A percentile compares a stretch with the other conserved stretches of the same genome.
phyloP scores from a whole-genome alignment of 2,888 invertebrate species.

The Amiota communis region DNA sequence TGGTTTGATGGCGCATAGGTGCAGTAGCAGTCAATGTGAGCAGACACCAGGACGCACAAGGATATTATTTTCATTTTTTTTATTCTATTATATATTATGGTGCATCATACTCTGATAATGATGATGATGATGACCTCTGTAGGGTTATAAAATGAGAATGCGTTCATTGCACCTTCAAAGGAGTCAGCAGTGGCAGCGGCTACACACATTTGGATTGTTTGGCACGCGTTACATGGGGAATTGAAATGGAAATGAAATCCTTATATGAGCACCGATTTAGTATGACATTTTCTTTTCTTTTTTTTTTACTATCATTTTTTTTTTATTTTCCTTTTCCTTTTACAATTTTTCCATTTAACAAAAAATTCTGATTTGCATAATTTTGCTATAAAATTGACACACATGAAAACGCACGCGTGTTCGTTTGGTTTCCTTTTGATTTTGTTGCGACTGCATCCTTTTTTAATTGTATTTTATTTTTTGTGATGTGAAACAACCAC shows the following conservation, averaged over 20 bases:
- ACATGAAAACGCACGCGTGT: constrained; percentile 35
- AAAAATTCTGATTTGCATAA: constrained; percentile 63
- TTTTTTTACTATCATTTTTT: constrained; percentile 13
- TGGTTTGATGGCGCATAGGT: constrained; percentile 40
- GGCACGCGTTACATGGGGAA: constrained; percentile 29
- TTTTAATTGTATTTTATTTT: background rate
- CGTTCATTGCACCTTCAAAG: background rate
- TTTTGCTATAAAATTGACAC: constrained; percentile 54
- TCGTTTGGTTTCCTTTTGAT: background rate
- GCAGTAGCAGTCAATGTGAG: constrained; percentile 53
- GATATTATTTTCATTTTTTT: background rate
- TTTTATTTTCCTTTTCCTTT: background rate
- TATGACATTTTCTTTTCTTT: constrained; percentile 50
- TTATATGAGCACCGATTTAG: background rate
- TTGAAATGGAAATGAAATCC: constrained; percentile 12
- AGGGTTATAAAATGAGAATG: constrained; percentile 44
- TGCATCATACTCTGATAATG: constrained; percentile 9
- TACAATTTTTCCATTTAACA: background rate
- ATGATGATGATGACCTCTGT: constrained; percentile 37
- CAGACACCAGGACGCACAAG: constrained; percentile 43
- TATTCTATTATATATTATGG: background rate
- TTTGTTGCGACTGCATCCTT: constrained; percentile 52
- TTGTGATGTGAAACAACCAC: constrained; percentile 7
- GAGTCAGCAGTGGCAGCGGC: background rate
- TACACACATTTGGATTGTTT: background rate